Percentiles rank a stretch among this genome's conserved stretches.
These are phyloP conservation scores for Terrapene triunguis DNA, from an alignment of 2,113 vertebrate species.

Conservation along the genomic window DNA sequence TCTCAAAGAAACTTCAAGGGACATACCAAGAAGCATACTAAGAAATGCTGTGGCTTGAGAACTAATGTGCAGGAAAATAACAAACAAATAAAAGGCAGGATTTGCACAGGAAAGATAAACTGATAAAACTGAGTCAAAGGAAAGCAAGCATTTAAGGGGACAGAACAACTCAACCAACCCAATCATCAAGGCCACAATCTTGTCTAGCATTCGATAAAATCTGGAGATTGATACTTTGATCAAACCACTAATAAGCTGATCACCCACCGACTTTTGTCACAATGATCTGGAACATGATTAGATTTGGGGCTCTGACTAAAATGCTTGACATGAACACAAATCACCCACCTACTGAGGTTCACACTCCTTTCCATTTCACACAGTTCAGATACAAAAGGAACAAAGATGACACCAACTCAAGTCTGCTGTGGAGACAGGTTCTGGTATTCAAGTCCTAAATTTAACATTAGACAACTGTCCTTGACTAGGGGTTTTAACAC, in stretches of 20 bases:
- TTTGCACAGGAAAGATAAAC: constrained; percentile 29
- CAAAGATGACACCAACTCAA: background rate
- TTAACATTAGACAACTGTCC: background rate
- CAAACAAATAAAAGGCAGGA: background rate
- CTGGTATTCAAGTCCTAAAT: background rate
- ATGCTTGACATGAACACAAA: background rate
- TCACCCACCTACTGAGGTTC: fast-evolving
- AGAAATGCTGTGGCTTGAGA: constrained; percentile 26
- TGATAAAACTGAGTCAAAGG: constrained; percentile 13
- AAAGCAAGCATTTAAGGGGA: constrained; percentile 1
- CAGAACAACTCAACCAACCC: background rate
- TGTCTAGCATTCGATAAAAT: background rate
- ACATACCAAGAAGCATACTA: background rate
- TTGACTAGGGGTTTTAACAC: background rate
- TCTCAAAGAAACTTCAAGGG: background rate
- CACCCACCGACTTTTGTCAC: background rate
- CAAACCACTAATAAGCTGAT: background rate
- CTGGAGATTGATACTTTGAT: background rate
- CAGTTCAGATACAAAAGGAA: background rate
- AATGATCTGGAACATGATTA: background rate
- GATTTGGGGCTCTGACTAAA: background rate
- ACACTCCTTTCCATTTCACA: background rate
- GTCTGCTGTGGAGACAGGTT: background rate
- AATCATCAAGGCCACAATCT: background rate
- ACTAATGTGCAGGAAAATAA: background rate